Conservation (phyloP, 1,140 invertebrate genomes). For the Caerostris darwini region DNA sequence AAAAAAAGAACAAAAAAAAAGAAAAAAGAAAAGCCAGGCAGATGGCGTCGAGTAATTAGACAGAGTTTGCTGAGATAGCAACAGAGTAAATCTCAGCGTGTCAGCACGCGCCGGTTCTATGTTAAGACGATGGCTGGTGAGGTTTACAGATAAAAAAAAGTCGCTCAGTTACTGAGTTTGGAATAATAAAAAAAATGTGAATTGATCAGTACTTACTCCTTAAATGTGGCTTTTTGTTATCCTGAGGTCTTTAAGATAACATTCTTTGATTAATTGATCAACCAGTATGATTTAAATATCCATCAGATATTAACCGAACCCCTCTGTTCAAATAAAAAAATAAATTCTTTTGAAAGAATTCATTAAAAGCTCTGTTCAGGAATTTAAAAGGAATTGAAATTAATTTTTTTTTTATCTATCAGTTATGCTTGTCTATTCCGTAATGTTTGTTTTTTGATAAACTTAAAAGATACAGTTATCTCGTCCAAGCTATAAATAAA, state of each 20-base stretch:
- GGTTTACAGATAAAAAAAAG: background rate
- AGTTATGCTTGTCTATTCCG: too few relatives aligned
- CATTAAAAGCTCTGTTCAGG: too few relatives aligned
- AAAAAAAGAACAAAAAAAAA: slow-evolving; percentile 11
- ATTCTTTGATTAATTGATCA: background rate
- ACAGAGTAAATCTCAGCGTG: slow-evolving; percentile 3
- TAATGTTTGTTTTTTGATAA: too few relatives aligned
- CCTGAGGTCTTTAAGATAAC: background rate
- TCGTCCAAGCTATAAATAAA: too few relatives aligned
- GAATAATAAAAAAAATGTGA: background rate
- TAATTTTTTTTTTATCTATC: too few relatives aligned
- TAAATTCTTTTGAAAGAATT: too few relatives aligned
- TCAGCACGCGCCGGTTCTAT: background rate
- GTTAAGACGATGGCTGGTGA: background rate
- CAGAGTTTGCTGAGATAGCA: background rate
- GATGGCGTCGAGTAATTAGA: slow-evolving; percentile 22
- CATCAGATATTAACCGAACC: background rate
- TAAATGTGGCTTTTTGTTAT: background rate
- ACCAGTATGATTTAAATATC: background rate
- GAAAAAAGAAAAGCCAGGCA: background rate
- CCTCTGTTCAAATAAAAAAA: too few relatives aligned
- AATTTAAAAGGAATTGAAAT: too few relatives aligned
- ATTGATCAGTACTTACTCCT: background rate
- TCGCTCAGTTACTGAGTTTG: background rate
- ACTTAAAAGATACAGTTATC: too few relatives aligned